phyloP scores from a whole-genome alignment of 2,888 invertebrate genomes.

The Ptilodon capucinus region DNA sequence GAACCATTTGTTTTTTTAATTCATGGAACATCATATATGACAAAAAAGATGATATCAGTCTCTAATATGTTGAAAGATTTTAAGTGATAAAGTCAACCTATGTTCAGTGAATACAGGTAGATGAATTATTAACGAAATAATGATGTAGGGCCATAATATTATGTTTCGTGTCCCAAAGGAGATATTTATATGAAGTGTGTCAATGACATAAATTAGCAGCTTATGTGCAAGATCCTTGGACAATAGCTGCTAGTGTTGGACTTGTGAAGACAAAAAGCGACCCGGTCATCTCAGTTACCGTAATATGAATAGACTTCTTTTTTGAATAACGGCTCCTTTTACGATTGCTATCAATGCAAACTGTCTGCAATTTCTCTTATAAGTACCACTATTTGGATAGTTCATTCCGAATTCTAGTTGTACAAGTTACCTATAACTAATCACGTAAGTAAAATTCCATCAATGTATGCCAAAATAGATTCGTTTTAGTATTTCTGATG shows the following conservation, averaged over 20 bases:
- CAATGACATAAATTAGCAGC: slow-evolving; percentile 27
- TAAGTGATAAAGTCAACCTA: slow-evolving; percentile 10
- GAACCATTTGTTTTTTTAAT: slow-evolving; percentile 48
- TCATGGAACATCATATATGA: slow-evolving; percentile 45
- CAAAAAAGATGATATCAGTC: slow-evolving; percentile 30
- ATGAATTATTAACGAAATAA: slow-evolving; percentile 18
- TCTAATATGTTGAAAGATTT: slow-evolving; percentile 30
- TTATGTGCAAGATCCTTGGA: slow-evolving; percentile 21
- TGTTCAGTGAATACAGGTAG: slow-evolving; percentile 14
- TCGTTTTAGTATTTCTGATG: no score
- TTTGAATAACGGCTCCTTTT: slow-evolving; percentile 42
- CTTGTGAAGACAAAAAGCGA: slow-evolving; percentile 50
- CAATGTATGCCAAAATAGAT: no score
- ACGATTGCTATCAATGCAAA: slow-evolving; percentile 13
- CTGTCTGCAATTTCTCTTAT: slow-evolving; percentile 7
- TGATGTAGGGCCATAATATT: background rate
- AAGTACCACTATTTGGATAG: no score
- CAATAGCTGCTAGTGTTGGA: slow-evolving; percentile 45
- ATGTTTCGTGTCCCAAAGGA: slow-evolving; percentile 8
- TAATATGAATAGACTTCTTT: slow-evolving; percentile 39
- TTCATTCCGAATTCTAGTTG: no score
- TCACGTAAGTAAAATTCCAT: no score
- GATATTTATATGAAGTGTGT: slow-evolving; percentile 21
- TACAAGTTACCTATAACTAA: no score
- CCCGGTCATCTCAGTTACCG: slow-evolving; percentile 60